phyloP scores from a whole-genome alignment of 2,888 invertebrate species.

The Callinectes sapidus region DNA sequence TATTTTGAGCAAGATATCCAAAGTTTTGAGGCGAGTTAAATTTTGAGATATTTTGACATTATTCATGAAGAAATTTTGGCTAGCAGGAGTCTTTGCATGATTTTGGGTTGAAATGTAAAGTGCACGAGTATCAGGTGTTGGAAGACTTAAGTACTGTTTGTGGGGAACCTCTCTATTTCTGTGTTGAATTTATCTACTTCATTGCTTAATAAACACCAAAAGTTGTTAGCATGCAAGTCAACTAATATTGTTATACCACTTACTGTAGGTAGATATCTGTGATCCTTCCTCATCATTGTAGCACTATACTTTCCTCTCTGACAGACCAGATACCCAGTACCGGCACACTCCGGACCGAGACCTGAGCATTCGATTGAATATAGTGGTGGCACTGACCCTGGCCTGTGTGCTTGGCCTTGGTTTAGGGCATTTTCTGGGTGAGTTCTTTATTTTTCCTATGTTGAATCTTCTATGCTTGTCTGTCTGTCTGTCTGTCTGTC shows the following conservation, averaged over 20 bases:
- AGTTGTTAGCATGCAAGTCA: not conserved
- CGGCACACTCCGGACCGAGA: slow-evolving; percentile 60
- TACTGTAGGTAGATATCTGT: not conserved
- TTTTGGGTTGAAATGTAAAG: too few species aligned
- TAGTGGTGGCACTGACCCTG: slow-evolving; percentile 64
- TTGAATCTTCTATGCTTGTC: not conserved
- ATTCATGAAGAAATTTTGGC: not conserved
- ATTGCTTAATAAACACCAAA: not conserved
- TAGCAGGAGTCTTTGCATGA: too few species aligned
- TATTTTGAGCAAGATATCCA: not conserved
- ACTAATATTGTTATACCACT: not conserved
- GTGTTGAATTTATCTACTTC: not conserved
- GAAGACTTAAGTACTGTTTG: too few species aligned
- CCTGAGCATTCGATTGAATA: slow-evolving; percentile 62
- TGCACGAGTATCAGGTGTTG: too few species aligned
- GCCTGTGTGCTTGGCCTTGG: slow-evolving; percentile 69
- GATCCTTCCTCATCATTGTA: not conserved
- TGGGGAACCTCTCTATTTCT: too few species aligned
- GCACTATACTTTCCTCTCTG: not conserved
- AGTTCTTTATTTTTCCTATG: not conserved
- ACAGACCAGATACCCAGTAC: slow-evolving; percentile 68
- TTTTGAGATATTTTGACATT: not conserved
- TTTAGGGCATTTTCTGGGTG: slow-evolving; percentile 69
- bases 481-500: not conserved
- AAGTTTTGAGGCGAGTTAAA: not conserved